Evolutionary conservation across 2,113 vertebrate genomes (phyloP).

Genomic region (Onychostruthus taczanowskii): DNA sequence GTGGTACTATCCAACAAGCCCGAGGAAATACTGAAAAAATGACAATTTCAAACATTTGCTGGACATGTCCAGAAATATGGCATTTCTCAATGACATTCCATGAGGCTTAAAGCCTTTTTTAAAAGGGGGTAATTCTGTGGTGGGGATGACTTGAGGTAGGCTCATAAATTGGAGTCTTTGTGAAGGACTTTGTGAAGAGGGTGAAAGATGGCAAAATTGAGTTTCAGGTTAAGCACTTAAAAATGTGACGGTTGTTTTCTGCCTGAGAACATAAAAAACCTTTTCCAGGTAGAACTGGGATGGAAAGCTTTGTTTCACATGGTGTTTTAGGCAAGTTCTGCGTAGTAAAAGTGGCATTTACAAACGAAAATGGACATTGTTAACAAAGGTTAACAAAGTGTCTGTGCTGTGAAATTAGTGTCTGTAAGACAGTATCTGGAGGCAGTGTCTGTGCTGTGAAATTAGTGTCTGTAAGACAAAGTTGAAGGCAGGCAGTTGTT

Average conservation of each 20-base stretch:
- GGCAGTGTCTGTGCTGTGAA: neutral
- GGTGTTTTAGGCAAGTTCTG: neutral
- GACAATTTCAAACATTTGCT: neutral
- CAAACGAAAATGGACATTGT: neutral
- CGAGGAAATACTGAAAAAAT: neutral
- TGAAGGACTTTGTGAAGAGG: neutral
- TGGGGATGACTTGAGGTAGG: neutral
- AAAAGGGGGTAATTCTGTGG: neutral
- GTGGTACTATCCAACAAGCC: neutral
- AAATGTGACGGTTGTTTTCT: neutral
- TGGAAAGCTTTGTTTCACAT: neutral
- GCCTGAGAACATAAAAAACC: neutral
- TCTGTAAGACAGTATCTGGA: neutral
- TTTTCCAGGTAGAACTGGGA: neutral
- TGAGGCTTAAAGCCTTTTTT: neutral
- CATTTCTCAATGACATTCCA: accelerated
- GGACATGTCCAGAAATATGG: neutral
- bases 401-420: neutral
- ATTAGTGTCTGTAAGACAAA: neutral
- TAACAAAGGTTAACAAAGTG: neutral
- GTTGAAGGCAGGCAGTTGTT: neutral
- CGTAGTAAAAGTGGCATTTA: neutral
- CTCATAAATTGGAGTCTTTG: neutral
- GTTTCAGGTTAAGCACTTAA: neutral
- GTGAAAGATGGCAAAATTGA: neutral